phyloP scores from a whole-genome alignment of 2,113 vertebrate genomes.

The Epinephelus cyanopodus region DNA sequence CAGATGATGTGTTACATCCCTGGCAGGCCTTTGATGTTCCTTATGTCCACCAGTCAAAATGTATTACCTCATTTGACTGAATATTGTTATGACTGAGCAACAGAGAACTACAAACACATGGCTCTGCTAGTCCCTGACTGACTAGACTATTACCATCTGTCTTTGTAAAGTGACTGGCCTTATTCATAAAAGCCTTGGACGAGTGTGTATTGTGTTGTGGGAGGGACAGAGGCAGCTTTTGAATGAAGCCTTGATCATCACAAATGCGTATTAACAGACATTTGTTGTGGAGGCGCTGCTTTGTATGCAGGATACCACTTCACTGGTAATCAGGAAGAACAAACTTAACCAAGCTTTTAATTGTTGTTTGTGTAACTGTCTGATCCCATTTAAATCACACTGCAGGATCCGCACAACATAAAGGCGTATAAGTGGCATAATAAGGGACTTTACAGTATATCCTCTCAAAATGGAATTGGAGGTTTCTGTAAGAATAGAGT shows the following conservation, averaged over 20 bases:
- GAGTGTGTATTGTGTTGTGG: slow-evolving; percentile 44
- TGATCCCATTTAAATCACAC: slow-evolving; percentile 75
- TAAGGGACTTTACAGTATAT: slow-evolving; percentile 54
- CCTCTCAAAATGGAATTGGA: slow-evolving; percentile 56
- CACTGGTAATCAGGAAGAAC: slow-evolving; percentile 81
- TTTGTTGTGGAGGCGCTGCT: slow-evolving; percentile 69
- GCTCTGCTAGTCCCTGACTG: slow-evolving; percentile 41
- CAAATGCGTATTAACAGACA: slow-evolving; percentile 70
- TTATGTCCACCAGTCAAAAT: slow-evolving; percentile 66
- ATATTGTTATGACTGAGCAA: slow-evolving; percentile 58
- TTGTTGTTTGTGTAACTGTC: slow-evolving; percentile 84
- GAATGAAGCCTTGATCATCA: slow-evolving; percentile 68
- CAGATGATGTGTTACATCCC: slow-evolving; percentile 49
- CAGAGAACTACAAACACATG: slow-evolving; percentile 31
- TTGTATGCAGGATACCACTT: slow-evolving; percentile 69
- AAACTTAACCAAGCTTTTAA: slow-evolving; percentile 86
- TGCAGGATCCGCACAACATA: slow-evolving; percentile 56
- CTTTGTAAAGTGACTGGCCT: slow-evolving; percentile 62
- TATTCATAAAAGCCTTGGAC: slow-evolving; percentile 58
- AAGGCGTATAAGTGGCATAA: slow-evolving; percentile 60
- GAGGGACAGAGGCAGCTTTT: slow-evolving; percentile 52
- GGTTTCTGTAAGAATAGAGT: slow-evolving; percentile 41
- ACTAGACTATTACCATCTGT: slow-evolving; percentile 59
- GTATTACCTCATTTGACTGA: slow-evolving; percentile 64
- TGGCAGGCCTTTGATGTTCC: slow-evolving; percentile 50